Percentiles rank a stretch among this genome's conserved stretches.
Evolutionary conservation across 2,888 invertebrate genomes (phyloP).

Genomic region (Aradus depressus): DNA sequence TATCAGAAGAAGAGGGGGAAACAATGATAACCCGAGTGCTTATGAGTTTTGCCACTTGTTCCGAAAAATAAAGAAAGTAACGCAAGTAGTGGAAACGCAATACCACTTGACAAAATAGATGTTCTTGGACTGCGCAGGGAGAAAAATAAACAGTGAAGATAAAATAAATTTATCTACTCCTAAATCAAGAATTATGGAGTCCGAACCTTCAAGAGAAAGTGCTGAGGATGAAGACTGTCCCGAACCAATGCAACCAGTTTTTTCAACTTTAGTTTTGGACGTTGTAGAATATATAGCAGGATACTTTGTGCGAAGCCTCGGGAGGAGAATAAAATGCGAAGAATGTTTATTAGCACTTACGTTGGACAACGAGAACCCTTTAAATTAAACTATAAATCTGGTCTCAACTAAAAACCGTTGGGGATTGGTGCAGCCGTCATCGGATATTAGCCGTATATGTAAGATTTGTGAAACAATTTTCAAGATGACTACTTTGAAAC

Average conservation of each 20-base stretch:
- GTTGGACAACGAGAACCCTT: slow-evolving; percentile 4
- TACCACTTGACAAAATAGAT: slow-evolving; percentile 14
- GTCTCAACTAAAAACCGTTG: slow-evolving; percentile 12
- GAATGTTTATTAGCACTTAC: slow-evolving; percentile 4
- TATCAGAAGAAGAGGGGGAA: slow-evolving; percentile 11
- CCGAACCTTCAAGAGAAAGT: neutral
- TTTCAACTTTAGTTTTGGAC: neutral
- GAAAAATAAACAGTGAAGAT: slow-evolving; percentile 7
- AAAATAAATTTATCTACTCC: slow-evolving; percentile 10
- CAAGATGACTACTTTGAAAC: slow-evolving; percentile 8
- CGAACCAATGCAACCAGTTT: neutral
- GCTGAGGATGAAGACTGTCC: neutral
- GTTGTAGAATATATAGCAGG: slow-evolving; percentile 14
- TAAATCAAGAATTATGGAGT: neutral
- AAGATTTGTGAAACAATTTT: slow-evolving; percentile 16
- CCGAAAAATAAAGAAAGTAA: slow-evolving; percentile 8
- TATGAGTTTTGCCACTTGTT: slow-evolving; percentile 12
- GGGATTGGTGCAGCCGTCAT: slow-evolving; percentile 16
- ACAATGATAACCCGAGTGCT: slow-evolving; percentile 15
- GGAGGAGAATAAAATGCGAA: slow-evolving; percentile 7
- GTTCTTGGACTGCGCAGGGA: slow-evolving; percentile 1
- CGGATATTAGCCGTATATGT: slow-evolving; percentile 10
- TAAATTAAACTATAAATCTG: slow-evolving; percentile 12
- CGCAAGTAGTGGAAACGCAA: slow-evolving; percentile 8
- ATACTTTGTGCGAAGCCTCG: slow-evolving; percentile 6